Conservation (phyloP, 2,113 vertebrate species). For the Dromiciops gliroides region DNA sequence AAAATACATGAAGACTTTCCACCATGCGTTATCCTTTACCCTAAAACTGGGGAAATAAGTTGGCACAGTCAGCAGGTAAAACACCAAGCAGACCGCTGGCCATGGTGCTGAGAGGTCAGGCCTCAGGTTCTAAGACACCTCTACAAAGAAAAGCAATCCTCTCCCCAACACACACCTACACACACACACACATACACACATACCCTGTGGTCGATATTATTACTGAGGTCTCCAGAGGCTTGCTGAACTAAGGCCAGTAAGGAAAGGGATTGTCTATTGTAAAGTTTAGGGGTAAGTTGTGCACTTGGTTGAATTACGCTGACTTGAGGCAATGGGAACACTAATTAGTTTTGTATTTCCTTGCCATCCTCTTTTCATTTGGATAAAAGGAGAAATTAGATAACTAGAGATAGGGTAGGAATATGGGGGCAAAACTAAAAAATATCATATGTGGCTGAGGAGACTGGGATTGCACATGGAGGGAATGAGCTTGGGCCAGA, state of each 20-base stretch:
- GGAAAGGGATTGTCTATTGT: neutral
- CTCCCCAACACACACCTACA: neutral
- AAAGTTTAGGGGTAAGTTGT: neutral
- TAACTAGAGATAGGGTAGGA: neutral
- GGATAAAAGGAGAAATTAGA: neutral
- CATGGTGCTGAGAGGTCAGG: neutral
- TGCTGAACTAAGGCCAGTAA: neutral
- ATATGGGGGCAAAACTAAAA: neutral
- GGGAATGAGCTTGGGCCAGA: neutral
- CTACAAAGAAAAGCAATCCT: neutral
- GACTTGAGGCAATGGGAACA: neutral
- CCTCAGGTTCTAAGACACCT: neutral
- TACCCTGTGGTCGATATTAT: neutral
- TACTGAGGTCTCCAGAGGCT: neutral
- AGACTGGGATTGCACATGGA: neutral
- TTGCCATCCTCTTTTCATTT: neutral
- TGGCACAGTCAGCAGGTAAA: neutral
- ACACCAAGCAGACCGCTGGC: neutral
- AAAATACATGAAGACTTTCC: constrained; percentile 42
- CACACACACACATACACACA: neutral
- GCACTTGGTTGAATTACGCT: neutral
- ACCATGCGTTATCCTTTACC: constrained; percentile 53
- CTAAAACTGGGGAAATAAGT: constrained; percentile 37
- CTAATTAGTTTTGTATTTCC: neutral
- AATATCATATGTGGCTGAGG: neutral